These are phyloP conservation scores for Ligdia adustata DNA, from an alignment of 2,888 invertebrate genomes.

Conservation along the genomic window DNA sequence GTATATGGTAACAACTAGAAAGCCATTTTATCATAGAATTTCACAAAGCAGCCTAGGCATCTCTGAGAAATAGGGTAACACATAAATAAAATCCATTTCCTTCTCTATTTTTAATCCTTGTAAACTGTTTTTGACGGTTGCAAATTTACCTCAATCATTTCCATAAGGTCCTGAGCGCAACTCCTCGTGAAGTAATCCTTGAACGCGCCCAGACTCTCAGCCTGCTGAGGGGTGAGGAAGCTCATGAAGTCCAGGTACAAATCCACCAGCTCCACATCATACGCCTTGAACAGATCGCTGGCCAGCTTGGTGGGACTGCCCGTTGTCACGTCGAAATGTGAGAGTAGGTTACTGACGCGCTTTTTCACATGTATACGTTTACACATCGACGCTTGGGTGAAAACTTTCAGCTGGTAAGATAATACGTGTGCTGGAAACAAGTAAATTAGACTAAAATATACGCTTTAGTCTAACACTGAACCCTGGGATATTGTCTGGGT, in stretches of 20 bases:
- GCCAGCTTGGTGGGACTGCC: slow-evolving; percentile 50
- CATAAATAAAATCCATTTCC: too few species aligned
- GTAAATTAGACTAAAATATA: not conserved
- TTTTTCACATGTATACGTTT: slow-evolving; percentile 44
- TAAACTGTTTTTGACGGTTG: too few species aligned
- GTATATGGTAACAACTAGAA: too few species aligned
- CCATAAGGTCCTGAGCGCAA: slow-evolving; percentile 52
- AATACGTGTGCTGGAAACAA: slow-evolving; percentile 55
- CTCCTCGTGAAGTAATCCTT: slow-evolving; percentile 62
- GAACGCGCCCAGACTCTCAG: slow-evolving; percentile 55
- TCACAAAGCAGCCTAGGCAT: too few species aligned
- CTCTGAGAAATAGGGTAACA: too few species aligned
- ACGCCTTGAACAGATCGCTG: slow-evolving; percentile 39
- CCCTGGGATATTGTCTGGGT: too few species aligned
- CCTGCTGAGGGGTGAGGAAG: slow-evolving; percentile 68
- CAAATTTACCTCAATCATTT: slow-evolving; percentile 48
- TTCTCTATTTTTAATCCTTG: too few species aligned
- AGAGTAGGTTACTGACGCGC: slow-evolving; percentile 42
- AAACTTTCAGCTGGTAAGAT: slow-evolving; percentile 57
- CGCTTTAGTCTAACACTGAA: too few species aligned
- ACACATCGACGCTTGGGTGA: slow-evolving; percentile 38
- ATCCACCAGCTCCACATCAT: slow-evolving; percentile 51
- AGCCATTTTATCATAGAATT: too few species aligned
- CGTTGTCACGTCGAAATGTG: slow-evolving; percentile 46
- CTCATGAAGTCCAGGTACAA: slow-evolving; percentile 65